Base-by-base conservation (phyloP, 2,888 invertebrate species). In the Lochmaea capreae region DNA sequence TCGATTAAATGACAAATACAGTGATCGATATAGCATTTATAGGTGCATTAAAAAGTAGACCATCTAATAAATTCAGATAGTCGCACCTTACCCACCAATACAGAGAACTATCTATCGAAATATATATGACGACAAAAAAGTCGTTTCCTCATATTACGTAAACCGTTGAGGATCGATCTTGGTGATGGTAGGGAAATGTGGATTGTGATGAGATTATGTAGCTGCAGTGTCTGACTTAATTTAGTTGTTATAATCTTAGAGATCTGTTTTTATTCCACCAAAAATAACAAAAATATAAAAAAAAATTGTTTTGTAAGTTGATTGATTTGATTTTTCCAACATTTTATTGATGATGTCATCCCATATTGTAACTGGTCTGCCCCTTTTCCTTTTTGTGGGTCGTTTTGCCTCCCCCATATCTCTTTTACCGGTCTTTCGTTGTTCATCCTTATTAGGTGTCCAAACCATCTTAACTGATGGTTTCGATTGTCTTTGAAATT, bases 21-120 rank as follows among this genome's bases (percentile, higher is more conserved):
- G 18, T 18, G 68, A 74, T 65, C 68, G 67, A 68, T 71, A 65
- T 65, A 63, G 68, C 68, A 72, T 71, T 74, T 74, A 71, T 74
- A 74, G 65, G 68, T 16, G 54, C 59, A 71, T 68, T 49, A 71
- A 76, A 73, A 75, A 75, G 77, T 75, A 67, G 73, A 70, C 62
- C 75, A 69, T 75, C 65, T 71, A 33, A 70, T 68, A 75, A 71
- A 77, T 75, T 71, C 46, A 63, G 75, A 73, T 72, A 67, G 73
- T 67, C 75, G 69, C 77, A 73, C 77, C 75, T 68, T 67, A 18
- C 61, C 43, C n/a, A 67, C 39, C 67, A 43, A 67, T 46, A 62
- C 16, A 59, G 59, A 33, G 26, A 65, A 46, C 11, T 46, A 39
- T 9, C 73, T 62, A 71, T 70, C 67, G 65, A 72, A 54, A 57